These are phyloP conservation scores for Drosophila bocki DNA, from an alignment of 1,140 invertebrate species.

Conservation along the genomic window DNA sequence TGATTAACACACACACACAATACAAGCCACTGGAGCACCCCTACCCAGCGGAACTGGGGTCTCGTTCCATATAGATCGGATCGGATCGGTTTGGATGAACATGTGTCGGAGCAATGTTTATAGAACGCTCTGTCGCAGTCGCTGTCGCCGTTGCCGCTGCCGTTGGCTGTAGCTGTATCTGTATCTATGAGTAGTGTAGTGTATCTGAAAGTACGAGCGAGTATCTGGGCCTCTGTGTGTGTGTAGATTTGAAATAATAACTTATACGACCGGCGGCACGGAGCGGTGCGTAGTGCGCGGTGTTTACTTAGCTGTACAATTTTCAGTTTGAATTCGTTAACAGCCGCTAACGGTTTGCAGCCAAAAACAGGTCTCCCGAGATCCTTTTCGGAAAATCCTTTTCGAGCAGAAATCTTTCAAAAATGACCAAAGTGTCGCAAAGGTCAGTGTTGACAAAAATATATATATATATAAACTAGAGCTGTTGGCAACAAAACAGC, in stretches of 20 bases:
- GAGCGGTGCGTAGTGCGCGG: conserved; percentile 55
- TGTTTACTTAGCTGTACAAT: conserved; percentile 67
- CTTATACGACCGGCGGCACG: conserved; percentile 73
- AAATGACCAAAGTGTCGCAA: conserved; percentile 42
- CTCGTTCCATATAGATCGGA: conserved; percentile 50
- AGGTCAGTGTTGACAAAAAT: conserved; percentile 20
- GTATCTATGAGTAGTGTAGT: conserved; percentile 37
- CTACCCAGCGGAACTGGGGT: conserved; percentile 1
- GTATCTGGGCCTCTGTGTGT: conserved; percentile 18
- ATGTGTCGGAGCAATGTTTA: conserved; percentile 35
- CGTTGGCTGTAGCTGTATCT: not conserved
- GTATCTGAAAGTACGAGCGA: conserved; percentile 30
- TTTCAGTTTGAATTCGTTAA: conserved; percentile 79
- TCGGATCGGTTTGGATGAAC: conserved; percentile 28
- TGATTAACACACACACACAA: conserved; percentile 23
- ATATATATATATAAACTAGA: not conserved
- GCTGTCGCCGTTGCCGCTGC: not conserved
- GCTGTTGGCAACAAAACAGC: conserved; percentile 25
- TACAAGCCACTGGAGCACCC: not conserved
- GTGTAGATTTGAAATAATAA: conserved; percentile 73
- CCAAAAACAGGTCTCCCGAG: not conserved
- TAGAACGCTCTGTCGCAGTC: conserved; percentile 34
- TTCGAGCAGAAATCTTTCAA: not conserved
- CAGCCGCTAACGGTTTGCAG: conserved; percentile 78
- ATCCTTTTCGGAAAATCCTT: conserved; percentile 27